These are phyloP conservation scores for Danio jaintianensis DNA, from an alignment of 2,797 vertebrate genomes.

Conservation along the genomic window DNA sequence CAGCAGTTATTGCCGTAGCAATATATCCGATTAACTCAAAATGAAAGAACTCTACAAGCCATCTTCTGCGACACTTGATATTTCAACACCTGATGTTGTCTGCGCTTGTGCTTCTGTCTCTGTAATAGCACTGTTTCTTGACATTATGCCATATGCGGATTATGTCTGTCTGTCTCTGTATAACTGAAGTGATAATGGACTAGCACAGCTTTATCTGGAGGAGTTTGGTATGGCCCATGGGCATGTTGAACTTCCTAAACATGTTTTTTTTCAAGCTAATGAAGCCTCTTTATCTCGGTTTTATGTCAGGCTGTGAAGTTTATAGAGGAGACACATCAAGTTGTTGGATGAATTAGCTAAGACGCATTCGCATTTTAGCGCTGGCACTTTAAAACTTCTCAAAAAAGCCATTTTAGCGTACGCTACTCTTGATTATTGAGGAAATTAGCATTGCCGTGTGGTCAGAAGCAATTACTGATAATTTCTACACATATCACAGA, in stretches of 20 bases:
- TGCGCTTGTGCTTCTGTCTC: constrained; percentile 65
- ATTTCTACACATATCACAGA: constrained; percentile 78
- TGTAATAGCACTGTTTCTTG: constrained; percentile 70
- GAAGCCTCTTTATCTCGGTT: constrained; percentile 67
- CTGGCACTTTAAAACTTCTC: constrained; percentile 61
- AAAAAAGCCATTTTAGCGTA: constrained; percentile 69
- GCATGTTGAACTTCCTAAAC: constrained; percentile 75
- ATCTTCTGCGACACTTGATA: constrained; percentile 16
- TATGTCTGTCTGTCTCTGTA: constrained; percentile 80
- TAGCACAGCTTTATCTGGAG: constrained; percentile 77
- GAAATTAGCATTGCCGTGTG: constrained; percentile 77
- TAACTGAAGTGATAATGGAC: constrained; percentile 83
- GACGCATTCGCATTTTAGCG: constrained; percentile 63
- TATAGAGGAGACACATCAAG: constrained; percentile 57
- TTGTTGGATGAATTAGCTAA: constrained; percentile 60
- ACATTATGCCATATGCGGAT: constrained; percentile 75
- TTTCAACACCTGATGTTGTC: constrained; percentile 58
- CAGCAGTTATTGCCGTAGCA: not conserved
- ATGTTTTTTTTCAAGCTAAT: constrained; percentile 73
- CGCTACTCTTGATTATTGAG: constrained; percentile 75
- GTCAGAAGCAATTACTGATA: constrained; percentile 81
- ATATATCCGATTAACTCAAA: constrained; percentile 12
- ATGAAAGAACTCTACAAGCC: constrained; percentile 5
- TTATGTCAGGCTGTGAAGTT: constrained; percentile 67
- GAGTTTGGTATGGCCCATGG: constrained; percentile 78